Evolutionary conservation across 2,888 invertebrate genomes (phyloP), one percentile per base, ranked within the genome.

Genomic region (Meiosimyza platycephala): DNA sequence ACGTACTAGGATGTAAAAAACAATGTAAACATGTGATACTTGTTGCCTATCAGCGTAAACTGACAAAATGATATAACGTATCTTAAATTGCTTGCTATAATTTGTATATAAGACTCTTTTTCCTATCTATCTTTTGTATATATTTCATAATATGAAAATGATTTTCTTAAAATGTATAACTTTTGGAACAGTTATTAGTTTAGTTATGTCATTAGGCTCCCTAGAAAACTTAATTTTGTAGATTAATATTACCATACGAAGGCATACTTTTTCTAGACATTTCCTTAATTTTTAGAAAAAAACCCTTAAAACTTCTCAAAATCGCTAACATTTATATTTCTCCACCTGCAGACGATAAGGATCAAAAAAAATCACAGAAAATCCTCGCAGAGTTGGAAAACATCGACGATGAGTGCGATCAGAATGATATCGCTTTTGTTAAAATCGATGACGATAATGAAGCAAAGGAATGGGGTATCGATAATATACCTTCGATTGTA

Each of bases 401-500:
- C 84, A 96, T 97, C 80, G 97, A 97, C 84, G 96, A 96, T 83
- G 96, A 96, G 85, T 95, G 95, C 87, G 96, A 96, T 86, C 93
- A 94, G 83, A 95, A 96, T 84, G 94, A 94, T 83, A 96, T 96
- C 80, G 94, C 94, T 67, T 96, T 96, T 85, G 96, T 96, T 9
- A 96, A 96, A 87, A 96, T 96, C 81, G 94, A 95, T 83, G 94
- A 96, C 81, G 93, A 94, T 76, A 92, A 92, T 73, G 95, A 96
- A 86, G 96, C 95, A 54, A 94, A 94, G 83, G 95, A 96, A 85
- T 96, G 95, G 85, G 95, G 96, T 75, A 94, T 96, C 80, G 94
- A 96, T 79, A 88, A 89, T 18, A 89, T 96, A 73, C 96, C 96
- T 5, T 94, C 94, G 59, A 91, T 97, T 85, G 95, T 96, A 54